Conservation (phyloP, 2,797 vertebrate genomes). For the Danio aesculapii region DNA sequence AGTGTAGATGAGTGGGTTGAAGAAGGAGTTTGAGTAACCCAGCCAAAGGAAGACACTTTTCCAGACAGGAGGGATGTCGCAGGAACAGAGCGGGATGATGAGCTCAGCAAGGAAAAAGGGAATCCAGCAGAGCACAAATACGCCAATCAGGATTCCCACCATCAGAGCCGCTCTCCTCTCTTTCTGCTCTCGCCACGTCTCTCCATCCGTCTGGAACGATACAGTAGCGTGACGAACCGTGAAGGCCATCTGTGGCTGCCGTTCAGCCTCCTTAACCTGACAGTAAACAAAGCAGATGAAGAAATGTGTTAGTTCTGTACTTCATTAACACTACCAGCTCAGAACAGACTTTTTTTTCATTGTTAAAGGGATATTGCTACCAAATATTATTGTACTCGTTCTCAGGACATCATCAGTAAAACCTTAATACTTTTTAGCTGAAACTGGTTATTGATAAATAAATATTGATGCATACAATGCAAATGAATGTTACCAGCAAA, state of each 20-base stretch:
- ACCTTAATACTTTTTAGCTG: no score
- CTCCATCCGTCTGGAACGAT: conserved; percentile 92
- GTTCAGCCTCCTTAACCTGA: conserved; percentile 87
- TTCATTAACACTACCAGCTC: background rate
- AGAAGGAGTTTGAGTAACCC: conserved; percentile 98
- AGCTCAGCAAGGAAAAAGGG: conserved; percentile 98
- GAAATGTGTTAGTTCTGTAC: background rate
- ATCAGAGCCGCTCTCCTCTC: conserved; percentile 93
- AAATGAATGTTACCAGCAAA: no score
- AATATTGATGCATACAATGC: no score
- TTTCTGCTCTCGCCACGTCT: conserved; percentile 95
- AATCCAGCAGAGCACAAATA: conserved; percentile 97
- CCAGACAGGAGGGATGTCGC: conserved; percentile 91
- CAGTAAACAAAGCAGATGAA: conserved; percentile 29
- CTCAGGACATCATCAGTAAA: no score
- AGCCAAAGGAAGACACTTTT: conserved; percentile 98
- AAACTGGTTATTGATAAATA: no score
- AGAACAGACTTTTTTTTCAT: background rate
- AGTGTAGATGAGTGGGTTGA: conserved; percentile 97
- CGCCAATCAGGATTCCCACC: conserved; percentile 96
- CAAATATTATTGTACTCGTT: no score
- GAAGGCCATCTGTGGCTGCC: conserved; percentile 90
- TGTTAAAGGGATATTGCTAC: background rate
- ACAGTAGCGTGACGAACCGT: conserved; percentile 87
- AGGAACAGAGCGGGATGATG: conserved; percentile 90